Evolutionary conservation across 2,888 invertebrate species (phyloP).

Genomic region (Drosophila lacicola): DNA sequence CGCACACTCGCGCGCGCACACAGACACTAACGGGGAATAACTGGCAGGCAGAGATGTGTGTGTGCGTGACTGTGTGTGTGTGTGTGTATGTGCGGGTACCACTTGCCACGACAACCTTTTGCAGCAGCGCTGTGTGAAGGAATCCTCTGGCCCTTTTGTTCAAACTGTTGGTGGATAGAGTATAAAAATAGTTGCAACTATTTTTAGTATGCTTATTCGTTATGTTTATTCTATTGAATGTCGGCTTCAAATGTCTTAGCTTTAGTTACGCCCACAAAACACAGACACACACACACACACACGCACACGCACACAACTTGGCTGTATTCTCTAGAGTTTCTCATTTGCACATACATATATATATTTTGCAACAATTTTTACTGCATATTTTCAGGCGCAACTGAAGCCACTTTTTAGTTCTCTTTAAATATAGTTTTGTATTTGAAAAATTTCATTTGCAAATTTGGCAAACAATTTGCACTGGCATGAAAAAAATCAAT

Average conservation of each 20-base stretch:
- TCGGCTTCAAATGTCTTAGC: conserved; percentile 16
- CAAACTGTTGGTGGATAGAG: conserved; percentile 54
- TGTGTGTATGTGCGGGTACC: conserved; percentile 64
- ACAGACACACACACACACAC: conserved; percentile 15
- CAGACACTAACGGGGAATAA: conserved; percentile 41
- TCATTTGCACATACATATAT: neutral
- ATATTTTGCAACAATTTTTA: conserved; percentile 22
- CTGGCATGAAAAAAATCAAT: conserved; percentile 74
- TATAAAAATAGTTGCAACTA: conserved; percentile 71
- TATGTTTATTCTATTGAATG: conserved; percentile 36
- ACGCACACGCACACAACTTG: conserved; percentile 6
- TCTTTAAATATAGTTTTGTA: neutral
- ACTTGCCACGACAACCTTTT: conserved; percentile 76
- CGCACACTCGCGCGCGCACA: conserved; percentile 35
- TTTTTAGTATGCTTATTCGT: conserved; percentile 59
- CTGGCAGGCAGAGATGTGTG: conserved; percentile 30
- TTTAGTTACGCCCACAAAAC: conserved; percentile 14
- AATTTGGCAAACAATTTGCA: conserved; percentile 24
- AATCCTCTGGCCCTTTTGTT: conserved; percentile 68
- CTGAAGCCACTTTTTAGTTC: conserved; percentile 1
- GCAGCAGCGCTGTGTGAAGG: conserved; percentile 53
- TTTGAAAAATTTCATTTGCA: conserved; percentile 20
- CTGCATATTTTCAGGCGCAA: conserved; percentile 46
- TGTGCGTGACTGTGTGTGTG: conserved; percentile 26
- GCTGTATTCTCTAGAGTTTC: conserved; percentile 2